These are phyloP conservation scores for Columbina picui DNA, from an alignment of 2,113 vertebrate genomes.

Conservation along the genomic window DNA sequence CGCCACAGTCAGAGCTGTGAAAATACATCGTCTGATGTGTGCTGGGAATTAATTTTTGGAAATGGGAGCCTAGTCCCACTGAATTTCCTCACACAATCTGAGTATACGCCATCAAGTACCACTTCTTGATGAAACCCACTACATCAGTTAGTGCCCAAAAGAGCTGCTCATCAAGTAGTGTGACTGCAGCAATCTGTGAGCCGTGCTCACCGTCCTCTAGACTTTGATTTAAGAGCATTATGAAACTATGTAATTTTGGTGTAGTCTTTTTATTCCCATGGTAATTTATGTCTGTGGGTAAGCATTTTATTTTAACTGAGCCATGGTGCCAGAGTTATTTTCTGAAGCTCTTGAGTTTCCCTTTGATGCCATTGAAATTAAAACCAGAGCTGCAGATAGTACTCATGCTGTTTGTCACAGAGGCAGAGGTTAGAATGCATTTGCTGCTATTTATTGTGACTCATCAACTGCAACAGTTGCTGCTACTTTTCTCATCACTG, in stretches of 20 bases:
- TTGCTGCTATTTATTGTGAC: slow-evolving; percentile 72
- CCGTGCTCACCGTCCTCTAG: background rate
- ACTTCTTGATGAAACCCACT: slow-evolving; percentile 34
- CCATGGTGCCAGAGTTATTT: slow-evolving; percentile 73
- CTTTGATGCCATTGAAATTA: slow-evolving; percentile 79
- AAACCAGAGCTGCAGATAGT: slow-evolving; percentile 66
- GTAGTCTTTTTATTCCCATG: slow-evolving; percentile 72
- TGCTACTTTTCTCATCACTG: slow-evolving; percentile 58
- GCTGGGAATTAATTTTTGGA: background rate
- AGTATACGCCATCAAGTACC: background rate
- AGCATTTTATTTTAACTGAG: slow-evolving; percentile 80
- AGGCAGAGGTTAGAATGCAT: slow-evolving; percentile 76
- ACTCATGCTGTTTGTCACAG: slow-evolving; percentile 66
- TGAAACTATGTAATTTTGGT: slow-evolving; percentile 72
- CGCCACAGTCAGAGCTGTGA: background rate
- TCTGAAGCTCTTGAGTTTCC: slow-evolving; percentile 71
- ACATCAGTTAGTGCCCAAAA: slow-evolving; percentile 37
- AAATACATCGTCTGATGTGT: slow-evolving; percentile 6
- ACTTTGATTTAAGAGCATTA: slow-evolving; percentile 75
- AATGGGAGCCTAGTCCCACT: background rate
- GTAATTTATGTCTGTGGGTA: slow-evolving; percentile 78
- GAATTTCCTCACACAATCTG: background rate
- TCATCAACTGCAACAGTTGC: slow-evolving; percentile 52
- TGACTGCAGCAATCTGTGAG: slow-evolving; percentile 27
- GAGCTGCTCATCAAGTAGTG: slow-evolving; percentile 7